Conservation (phyloP, 2,113 vertebrate genomes). For the Rhinolophus ferrumequinum region DNA sequence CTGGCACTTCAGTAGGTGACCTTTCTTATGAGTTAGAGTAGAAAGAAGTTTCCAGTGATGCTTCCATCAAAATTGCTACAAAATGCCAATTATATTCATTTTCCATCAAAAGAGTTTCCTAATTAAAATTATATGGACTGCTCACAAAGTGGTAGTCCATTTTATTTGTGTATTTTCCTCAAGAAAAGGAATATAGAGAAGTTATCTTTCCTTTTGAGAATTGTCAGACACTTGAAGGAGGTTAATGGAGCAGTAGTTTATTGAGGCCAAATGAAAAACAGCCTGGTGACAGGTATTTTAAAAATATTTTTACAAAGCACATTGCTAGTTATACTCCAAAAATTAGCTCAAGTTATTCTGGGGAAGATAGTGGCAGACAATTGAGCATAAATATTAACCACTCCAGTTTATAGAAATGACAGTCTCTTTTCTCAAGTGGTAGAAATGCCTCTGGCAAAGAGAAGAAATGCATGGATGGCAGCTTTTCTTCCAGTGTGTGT, state of each 20-base stretch:
- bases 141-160: background rate
- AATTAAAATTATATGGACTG: background rate
- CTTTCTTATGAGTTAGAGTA: background rate
- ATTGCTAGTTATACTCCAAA: constrained; percentile 10
- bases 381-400: constrained; percentile 39
- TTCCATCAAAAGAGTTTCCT: background rate
- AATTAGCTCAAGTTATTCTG: constrained; percentile 10
- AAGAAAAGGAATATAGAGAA: background rate
- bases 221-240: background rate
- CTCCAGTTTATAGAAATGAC: constrained; percentile 11
- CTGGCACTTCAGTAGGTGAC: background rate
- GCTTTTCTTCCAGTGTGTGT: background rate
- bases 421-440: constrained; percentile 42
- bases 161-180: background rate
- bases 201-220: background rate
- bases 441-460: constrained; percentile 48
- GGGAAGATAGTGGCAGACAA: background rate
- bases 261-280: background rate
- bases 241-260: background rate
- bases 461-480: background rate
- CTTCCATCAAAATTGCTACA: background rate
- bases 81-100: background rate
- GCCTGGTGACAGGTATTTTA: background rate
- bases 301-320: background rate
- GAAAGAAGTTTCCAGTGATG: background rate